Percentiles rank a stretch among this genome's conserved stretches.
These are phyloP conservation scores for Lophura nycthemera DNA, from an alignment of 2,113 vertebrate species.

Conservation along the genomic window DNA sequence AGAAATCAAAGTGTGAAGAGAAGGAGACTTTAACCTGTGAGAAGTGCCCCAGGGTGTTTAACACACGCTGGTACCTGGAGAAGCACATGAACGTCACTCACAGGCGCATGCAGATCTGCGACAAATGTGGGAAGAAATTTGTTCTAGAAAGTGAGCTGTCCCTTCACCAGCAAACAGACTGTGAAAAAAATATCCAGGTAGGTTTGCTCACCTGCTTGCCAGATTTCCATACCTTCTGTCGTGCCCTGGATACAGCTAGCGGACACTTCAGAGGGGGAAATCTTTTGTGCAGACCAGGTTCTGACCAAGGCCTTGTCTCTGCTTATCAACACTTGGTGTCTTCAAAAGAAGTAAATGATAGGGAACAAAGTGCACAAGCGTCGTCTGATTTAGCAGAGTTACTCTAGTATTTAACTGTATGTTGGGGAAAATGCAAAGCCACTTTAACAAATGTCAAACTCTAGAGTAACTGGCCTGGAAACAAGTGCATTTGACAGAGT, in stretches of 20 bases:
- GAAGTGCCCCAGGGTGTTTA: constrained; percentile 98
- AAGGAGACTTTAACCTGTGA: constrained; percentile 96
- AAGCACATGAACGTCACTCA: constrained; percentile 99
- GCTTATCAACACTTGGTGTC: background rate
- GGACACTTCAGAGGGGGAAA: constrained; percentile 62
- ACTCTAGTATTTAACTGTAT: background rate
- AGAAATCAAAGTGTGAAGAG: constrained; percentile 89
- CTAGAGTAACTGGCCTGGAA: background rate
- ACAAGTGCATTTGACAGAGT: background rate
- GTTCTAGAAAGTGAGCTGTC: constrained; percentile 98
- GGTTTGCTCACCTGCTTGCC: constrained; percentile 72
- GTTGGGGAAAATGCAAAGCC: background rate
- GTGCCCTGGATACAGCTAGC: constrained; percentile 12
- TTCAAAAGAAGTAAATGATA: background rate
- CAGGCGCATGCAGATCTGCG: constrained; percentile 98
- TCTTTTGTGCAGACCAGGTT: background rate
- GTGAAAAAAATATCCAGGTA: constrained; percentile 99
- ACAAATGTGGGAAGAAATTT: constrained; percentile 99
- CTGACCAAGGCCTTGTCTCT: constrained; percentile 6
- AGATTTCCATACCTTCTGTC: constrained; percentile 56
- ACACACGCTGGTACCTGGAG: constrained; percentile 99
- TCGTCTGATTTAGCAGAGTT: background rate
- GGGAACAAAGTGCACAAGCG: background rate
- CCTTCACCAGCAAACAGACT: constrained; percentile 99
- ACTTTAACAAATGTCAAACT: background rate